Conservation (phyloP, 2,888 invertebrate genomes). For the Pseudococcus longispinus region DNA sequence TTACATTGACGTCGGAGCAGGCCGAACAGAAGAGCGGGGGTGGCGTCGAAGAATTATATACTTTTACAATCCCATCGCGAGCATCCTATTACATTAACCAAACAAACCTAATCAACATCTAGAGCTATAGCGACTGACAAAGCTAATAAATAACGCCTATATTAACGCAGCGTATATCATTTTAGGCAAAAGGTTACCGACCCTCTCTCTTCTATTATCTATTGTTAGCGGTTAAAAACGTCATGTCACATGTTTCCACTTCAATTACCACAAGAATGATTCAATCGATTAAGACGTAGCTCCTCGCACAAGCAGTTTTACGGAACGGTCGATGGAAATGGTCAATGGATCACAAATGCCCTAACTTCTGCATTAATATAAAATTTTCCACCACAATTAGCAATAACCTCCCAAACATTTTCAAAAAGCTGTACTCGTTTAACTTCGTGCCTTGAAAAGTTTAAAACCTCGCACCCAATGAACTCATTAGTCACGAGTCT, state of each 20-base stretch:
- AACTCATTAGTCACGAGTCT: neutral
- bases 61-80: neutral
- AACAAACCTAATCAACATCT: conserved; percentile 19
- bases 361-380: neutral
- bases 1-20: neutral
- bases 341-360: too few relatives aligned
- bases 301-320: neutral
- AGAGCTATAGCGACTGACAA: neutral
- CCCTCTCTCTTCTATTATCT: neutral
- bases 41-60: conserved; percentile 5
- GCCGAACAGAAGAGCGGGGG: neutral
- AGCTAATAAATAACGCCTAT: conserved; percentile 21
- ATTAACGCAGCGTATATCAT: neutral
- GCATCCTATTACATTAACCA: conserved; percentile 8
- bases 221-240: neutral
- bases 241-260: conserved; percentile 19
- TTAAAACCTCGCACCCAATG: neutral
- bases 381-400: neutral
- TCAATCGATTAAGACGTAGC: conserved; percentile 1
- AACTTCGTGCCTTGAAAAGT: neutral
- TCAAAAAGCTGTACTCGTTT: neutral
- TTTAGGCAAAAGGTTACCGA: conserved; percentile 14
- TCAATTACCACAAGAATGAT: neutral
- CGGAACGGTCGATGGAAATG: too few relatives aligned
- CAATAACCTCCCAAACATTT: neutral